Evolutionary conservation across 1,140 invertebrate genomes (phyloP), one percentile per base, ranked within the genome.

Genomic region (Trachelipus rathkii): DNA sequence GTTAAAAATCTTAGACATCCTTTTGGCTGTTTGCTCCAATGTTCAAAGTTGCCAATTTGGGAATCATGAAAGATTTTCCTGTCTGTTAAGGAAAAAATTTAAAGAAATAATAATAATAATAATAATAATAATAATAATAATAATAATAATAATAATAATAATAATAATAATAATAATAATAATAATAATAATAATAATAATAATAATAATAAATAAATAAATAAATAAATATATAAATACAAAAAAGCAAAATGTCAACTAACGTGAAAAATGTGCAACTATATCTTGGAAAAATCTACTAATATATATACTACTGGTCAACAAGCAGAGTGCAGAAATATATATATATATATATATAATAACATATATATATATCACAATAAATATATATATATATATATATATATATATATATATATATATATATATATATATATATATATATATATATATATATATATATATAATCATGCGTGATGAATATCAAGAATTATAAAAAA

Each of bases 1-100:
- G 6, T 33, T 33, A 33, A 33, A 33, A 33, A 33, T 33, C 33
- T 33, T 33, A 33, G 33, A 33, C 33, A 1, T 60, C 50, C 50
- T 60, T 60, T 19, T 60, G 19, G 19, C 50, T 60, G 19, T 60
- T 60, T 60, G 50, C 3, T 13, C 50, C 50, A 60, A 60, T 60
- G 50, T 60, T 60, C 50, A 60, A 19, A 13, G 50, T 60, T 60
- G 50, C 50, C 50, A 60, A 60, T 60, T 19, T 60, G 50, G 50
- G 50, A 13, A 60, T 60, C 19, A 19, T 60, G 19, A 60, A 60
- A 13, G 50, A 60, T 60, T 60, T 60, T 60, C 50, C 50, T 15
- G 50, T 60, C 50, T 60, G 50, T 60, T 15, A 50, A 50, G 46
- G 50, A 60, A 60, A 60, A 60, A 13, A 19, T 15, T 15, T 60